Conservation (phyloP, 2,888 invertebrate genomes). For the Drosophila pseudotalamancana region DNA sequence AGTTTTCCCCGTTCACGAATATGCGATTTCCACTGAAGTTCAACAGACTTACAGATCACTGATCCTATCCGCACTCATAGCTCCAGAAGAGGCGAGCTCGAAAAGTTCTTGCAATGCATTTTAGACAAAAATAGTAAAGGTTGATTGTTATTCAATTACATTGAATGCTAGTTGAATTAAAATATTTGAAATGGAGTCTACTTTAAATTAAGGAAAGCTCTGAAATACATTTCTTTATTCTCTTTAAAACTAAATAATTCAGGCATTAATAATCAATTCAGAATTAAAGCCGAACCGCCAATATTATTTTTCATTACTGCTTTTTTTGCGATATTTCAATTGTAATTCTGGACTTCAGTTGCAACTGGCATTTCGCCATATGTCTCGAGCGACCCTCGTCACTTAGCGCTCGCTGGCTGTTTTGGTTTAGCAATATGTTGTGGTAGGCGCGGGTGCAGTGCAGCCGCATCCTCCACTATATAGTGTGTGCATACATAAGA, state of each 20-base stretch:
- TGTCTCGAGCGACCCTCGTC: slow-evolving; percentile 42
- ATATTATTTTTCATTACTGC: neutral
- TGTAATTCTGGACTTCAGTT: neutral
- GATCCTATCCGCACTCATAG: slow-evolving; percentile 50
- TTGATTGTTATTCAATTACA: too few species aligned
- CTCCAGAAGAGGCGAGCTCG: neutral
- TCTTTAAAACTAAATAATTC: too few species aligned
- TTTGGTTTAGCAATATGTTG: slow-evolving; percentile 42
- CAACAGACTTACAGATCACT: slow-evolving; percentile 70
- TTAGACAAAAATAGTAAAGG: too few species aligned
- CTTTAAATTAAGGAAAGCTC: too few species aligned
- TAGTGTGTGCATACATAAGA: slow-evolving; percentile 46
- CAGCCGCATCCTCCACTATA: slow-evolving; percentile 34
- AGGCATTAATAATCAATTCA: too few species aligned
- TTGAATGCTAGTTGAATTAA: too few species aligned
- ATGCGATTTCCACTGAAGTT: slow-evolving; percentile 59
- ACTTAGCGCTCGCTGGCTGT: slow-evolving; percentile 40
- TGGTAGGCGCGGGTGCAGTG: slow-evolving; percentile 73
- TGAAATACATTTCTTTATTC: too few species aligned
- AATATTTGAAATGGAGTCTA: too few species aligned
- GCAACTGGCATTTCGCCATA: neutral
- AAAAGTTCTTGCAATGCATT: neutral
- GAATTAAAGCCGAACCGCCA: neutral
- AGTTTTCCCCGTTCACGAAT: slow-evolving; percentile 50
- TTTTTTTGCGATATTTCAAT: neutral